Percentiles rank a stretch among this genome's conserved stretches.
Conservation (phyloP, 2,113 vertebrate genomes). For the human region GRCh38 chr1:14346501-14347000, state of each 20-base stretch:
- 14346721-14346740: neutral
- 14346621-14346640: neutral
- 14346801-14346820: neutral
- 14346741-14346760: neutral
- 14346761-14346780: neutral
- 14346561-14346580: neutral
- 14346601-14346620: neutral
- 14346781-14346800: neutral
- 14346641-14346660: neutral
- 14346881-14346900: neutral
- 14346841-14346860: neutral
- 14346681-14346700: neutral
- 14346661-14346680: neutral
- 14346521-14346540: neutral
- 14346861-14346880: neutral
- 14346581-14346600: neutral
- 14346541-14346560: neutral
- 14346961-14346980: neutral
- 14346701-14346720: neutral
- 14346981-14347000: neutral
- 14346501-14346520: neutral
- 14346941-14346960: neutral
- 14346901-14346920: neutral
- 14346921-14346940: neutral
- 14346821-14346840: neutral